Conservation (phyloP, 2,888 invertebrate genomes). For the Apocheima hispidaria region DNA sequence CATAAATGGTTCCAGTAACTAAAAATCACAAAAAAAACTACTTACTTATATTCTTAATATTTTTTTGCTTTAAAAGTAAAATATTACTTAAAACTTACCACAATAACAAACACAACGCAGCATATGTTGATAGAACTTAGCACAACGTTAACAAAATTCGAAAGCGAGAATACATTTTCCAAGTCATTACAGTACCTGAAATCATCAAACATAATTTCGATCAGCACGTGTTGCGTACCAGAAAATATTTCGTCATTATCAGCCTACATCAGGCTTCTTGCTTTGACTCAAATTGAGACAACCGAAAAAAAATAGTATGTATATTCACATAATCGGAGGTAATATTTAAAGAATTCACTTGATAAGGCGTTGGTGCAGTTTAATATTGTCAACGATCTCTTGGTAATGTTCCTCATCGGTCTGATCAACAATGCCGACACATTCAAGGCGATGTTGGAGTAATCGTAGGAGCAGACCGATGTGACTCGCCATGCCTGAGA, state of each 20-base stretch:
- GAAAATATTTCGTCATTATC: not conserved
- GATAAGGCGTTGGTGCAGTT: conserved; percentile 76
- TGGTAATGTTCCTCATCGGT: conserved; percentile 65
- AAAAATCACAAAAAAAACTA: conserved; percentile 44
- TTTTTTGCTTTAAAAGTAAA: conserved; percentile 30
- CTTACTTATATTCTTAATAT: not conserved
- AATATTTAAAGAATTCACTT: conserved; percentile 53
- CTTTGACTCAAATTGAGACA: no score
- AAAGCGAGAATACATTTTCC: conserved; percentile 74
- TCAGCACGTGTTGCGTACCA: not conserved
- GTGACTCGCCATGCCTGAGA: conserved; percentile 79
- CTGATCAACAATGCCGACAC: conserved; percentile 54
- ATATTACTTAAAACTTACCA: conserved; percentile 58
- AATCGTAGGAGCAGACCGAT: conserved; percentile 70
- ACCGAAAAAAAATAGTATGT: no score
- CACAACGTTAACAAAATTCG: conserved; percentile 74
- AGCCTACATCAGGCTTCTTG: not conserved
- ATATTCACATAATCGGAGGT: no score
- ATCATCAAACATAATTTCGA: conserved; percentile 36
- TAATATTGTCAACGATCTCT: conserved; percentile 68
- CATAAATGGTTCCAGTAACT: conserved; percentile 77
- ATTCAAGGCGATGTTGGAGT: conserved; percentile 66
- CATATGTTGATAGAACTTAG: conserved; percentile 79
- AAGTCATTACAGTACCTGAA: conserved; percentile 78
- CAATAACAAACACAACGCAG: conserved; percentile 77